These are phyloP conservation scores for Disparrhopalites patrizii DNA, from an alignment of 2,888 invertebrate genomes.

Conservation along the genomic window DNA sequence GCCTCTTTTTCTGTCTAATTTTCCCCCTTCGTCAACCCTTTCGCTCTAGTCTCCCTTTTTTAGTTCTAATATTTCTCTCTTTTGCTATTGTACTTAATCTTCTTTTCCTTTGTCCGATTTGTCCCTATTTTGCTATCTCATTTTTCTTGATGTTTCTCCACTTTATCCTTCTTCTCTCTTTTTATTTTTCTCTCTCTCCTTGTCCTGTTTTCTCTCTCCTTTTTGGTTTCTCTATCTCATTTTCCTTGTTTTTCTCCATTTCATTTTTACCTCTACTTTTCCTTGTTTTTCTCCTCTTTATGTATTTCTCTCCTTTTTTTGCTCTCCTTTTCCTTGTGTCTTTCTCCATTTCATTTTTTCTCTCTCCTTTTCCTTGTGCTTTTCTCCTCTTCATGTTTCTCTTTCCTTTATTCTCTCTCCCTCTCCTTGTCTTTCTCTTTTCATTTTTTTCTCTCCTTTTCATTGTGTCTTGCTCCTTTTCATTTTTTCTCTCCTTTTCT, in stretches of 20 bases:
- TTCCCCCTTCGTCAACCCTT: too few relatives aligned
- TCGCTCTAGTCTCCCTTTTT: not conserved
- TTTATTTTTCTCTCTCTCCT: too few relatives aligned
- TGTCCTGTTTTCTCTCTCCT: too few relatives aligned
- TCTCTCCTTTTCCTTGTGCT: not conserved
- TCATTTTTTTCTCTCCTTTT: not conserved
- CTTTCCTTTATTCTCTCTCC: too few relatives aligned
- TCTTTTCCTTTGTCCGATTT: not conserved
- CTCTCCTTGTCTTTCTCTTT: not conserved
- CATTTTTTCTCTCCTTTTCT: not conserved
- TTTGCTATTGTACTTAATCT: not conserved
- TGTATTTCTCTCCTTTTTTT: not conserved
- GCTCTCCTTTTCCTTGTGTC: not conserved
- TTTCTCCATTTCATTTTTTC: not conserved
- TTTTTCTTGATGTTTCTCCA: too few relatives aligned
- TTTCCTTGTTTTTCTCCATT: too few relatives aligned
- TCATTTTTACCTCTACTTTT: not conserved
- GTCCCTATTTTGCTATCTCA: too few relatives aligned
- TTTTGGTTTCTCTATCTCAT: too few relatives aligned
- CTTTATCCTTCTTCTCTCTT: too few relatives aligned
- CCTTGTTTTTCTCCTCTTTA: not conserved
- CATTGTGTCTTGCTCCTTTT: not conserved
- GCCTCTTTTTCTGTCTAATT: too few relatives aligned
- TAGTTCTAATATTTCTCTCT: not conserved
- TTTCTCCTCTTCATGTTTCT: not conserved